Conservation (phyloP, 1,140 invertebrate genomes). For the Diprion similis region DNA sequence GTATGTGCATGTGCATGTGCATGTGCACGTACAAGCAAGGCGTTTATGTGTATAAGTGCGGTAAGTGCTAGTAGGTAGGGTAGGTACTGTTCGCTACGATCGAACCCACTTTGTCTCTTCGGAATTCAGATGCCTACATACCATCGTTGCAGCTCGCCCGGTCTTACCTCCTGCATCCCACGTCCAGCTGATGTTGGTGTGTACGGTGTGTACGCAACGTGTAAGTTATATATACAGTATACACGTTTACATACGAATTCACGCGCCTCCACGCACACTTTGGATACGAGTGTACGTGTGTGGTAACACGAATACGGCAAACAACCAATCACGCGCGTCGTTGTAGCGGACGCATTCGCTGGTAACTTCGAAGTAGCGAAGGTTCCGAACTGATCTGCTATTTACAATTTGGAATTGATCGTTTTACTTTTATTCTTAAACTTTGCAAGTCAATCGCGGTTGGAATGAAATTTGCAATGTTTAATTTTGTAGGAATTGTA, state of each 20-base stretch:
- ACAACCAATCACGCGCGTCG: not conserved
- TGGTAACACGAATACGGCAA: not conserved
- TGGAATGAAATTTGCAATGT: too few species aligned
- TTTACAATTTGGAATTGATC: too few species aligned
- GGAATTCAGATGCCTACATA: slow-evolving; percentile 33
- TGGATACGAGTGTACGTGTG: not conserved
- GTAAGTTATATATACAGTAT: too few species aligned
- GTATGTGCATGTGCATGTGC: too few species aligned
- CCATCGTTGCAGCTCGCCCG: slow-evolving; percentile 14
- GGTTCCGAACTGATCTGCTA: not conserved
- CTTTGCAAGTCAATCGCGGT: too few species aligned
- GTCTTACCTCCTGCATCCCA: slow-evolving; percentile 23
- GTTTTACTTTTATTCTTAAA: too few species aligned
- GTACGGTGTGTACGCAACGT: too few species aligned
- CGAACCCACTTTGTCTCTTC: slow-evolving; percentile 32
- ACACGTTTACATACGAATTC: too few species aligned
- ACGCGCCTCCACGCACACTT: not conserved
- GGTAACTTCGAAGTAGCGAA: not conserved
- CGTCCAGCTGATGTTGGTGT: not conserved
- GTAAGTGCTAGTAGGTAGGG: slow-evolving; percentile 16
- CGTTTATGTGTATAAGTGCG: slow-evolving; percentile 3
- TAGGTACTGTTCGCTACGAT: slow-evolving; percentile 13
- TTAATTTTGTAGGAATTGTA: too few species aligned
- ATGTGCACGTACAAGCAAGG: too few species aligned
- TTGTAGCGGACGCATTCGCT: slow-evolving; percentile 5